Evolutionary conservation across 2,797 vertebrate species (phyloP), one percentile per base, ranked within the genome.

Genomic region (Carapus acus): DNA sequence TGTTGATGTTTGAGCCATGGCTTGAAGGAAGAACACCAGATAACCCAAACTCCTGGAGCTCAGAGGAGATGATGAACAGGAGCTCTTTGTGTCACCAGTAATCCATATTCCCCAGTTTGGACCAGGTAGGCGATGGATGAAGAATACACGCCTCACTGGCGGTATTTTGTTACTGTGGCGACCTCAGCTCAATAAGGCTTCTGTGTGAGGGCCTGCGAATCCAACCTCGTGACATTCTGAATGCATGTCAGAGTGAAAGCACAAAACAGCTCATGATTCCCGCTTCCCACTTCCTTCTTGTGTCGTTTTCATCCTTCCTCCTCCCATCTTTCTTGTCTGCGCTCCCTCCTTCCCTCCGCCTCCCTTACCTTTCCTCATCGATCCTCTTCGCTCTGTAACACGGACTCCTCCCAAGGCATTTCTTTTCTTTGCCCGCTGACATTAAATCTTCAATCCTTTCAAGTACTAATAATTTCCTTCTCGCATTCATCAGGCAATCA

Each of bases 1-100:
- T 85, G 81, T 81, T 85, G 79, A 86, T 79, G 74, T 84, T 83
- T 76, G 77, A 78, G 71, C 64, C 55, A 40, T 0, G 29, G 67
- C 63, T 54, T 3, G 51, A 58, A 71, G 69, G 74, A 69, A 57
- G 71, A 67, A 77, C 79, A 80, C 81, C 77, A 78, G 81, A 84
- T 81, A 83, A 70, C 62, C 58, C 65, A 51, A 73, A 71, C 67
- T 54, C 42, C 49, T 61, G 71, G 66, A 76, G 76, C 57, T 55
- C 56, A 29, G 34, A 41, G 47, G 36, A 36, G 54, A 58, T 67
- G 76, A 81, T 63, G 69, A 83, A 85, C 85, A 83, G 66, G 62
- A 62, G 52, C 23, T 48, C 75, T 80, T 82, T 83, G 82, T 79
- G 43, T 45, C 36, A 60, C 29, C n/a, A 56, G 76, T 83, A 83